Evolutionary conservation across 2,113 vertebrate species (phyloP).

Genomic region (Aepyceros melampus): DNA sequence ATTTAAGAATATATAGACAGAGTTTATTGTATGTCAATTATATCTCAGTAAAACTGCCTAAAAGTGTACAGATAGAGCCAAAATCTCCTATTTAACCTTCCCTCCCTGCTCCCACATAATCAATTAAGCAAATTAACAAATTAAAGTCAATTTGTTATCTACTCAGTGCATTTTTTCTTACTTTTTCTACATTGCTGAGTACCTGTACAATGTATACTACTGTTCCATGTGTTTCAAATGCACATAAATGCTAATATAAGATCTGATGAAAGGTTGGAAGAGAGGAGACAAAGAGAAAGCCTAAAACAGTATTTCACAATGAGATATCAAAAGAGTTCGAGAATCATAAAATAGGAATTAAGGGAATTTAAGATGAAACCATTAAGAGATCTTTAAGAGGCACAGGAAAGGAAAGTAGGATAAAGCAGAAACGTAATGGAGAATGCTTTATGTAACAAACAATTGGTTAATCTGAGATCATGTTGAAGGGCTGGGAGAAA

Average conservation of each 20-base stretch:
- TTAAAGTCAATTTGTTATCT: not conserved
- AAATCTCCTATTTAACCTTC: not conserved
- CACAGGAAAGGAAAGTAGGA: not conserved
- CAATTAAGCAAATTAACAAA: not conserved
- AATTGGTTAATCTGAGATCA: not conserved
- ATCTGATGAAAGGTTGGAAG: not conserved
- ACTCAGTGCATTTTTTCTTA: not conserved
- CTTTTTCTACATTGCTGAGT: not conserved
- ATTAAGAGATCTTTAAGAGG: conserved; percentile 7
- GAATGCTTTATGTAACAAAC: not conserved
- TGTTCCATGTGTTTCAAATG: not conserved
- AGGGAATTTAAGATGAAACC: conserved; percentile 34
- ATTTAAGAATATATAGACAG: not conserved
- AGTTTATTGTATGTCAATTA: not conserved
- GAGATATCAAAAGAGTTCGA: not conserved
- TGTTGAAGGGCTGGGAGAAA: not conserved
- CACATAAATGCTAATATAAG: not conserved
- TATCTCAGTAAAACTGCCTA: not conserved
- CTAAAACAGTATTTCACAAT: not conserved
- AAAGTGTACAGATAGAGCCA: not conserved
- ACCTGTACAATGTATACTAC: not conserved
- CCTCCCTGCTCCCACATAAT: not conserved
- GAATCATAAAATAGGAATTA: conserved; percentile 33
- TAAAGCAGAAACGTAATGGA: conserved; percentile 15
- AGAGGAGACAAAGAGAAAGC: not conserved